Base-by-base conservation (phyloP, 2,113 vertebrate species). In the Empidonax traillii region DNA sequence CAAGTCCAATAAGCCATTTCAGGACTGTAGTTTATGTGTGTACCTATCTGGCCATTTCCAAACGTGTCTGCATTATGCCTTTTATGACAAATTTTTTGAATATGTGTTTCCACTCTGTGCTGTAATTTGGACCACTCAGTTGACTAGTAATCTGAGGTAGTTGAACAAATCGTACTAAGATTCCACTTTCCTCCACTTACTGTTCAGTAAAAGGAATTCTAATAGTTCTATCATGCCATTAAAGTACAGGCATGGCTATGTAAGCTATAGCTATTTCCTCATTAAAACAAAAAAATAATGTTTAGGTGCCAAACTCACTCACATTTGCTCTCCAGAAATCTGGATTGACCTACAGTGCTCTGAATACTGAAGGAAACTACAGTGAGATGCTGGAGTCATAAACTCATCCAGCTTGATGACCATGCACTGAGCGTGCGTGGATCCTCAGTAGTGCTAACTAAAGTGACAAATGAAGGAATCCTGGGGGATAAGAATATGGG, bases 1-100 rank as follows among this genome's bases (percentile, higher is more conserved):
- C 47, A 88, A 92, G 35, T 28, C 28, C 61, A 86, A 27, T 25
- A 76, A 46, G 15, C 22, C 31, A 23, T 67, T 92, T 77, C 30
- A 58, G 3, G 6, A 43, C 18, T 19, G 20, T 17, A 59, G 46
- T 25, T 49, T 90, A 43, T 31, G 11, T 27, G 24, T 0, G 0
- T 41, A 53, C 20, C 20, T 76, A 47, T 59, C 59, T 52, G 43
- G 37, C 15, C 35, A 33, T 71, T 86, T 92, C 44, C n/a, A 75
- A 80, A 83, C 52, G 47, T 8, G 11, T 13, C 66, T 49, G 24
- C 23, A 39, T 55, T 56, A 52, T 28, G 43, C 14, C 31, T 61
- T 59, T 87, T 83, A 83, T 44, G 28, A 58, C 18, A 80, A 16
- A 55, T 67, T 90, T 80, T 80, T 59, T 49, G 43, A 77, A 77